phyloP scores from a whole-genome alignment of 2,113 vertebrate genomes.

The Oophaga pumilio region DNA sequence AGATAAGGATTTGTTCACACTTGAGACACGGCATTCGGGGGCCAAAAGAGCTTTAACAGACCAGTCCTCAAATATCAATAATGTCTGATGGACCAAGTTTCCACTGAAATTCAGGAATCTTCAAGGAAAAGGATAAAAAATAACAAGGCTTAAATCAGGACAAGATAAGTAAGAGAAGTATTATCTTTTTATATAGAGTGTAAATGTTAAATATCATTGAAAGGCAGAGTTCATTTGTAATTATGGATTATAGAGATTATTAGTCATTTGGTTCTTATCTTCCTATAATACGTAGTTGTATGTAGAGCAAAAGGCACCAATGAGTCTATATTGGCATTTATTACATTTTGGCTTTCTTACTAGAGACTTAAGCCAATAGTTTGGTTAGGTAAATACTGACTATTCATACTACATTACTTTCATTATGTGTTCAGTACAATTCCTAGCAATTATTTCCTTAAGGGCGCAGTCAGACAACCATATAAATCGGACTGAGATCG shows the following conservation, averaged over 20 bases:
- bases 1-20: too few relatives aligned
- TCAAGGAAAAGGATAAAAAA: not conserved
- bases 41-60: too few relatives aligned
- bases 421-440: conserved; percentile 10
- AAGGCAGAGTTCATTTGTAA: not conserved
- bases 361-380: not conserved
- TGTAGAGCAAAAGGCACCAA: not conserved
- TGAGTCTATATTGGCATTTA: not conserved
- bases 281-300: not conserved
- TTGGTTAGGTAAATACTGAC: conserved; percentile 31
- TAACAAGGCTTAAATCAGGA: not conserved
- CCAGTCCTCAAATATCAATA: too few relatives aligned
- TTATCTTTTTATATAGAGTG: not conserved
- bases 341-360: not conserved
- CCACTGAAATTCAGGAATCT: too few relatives aligned
- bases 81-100: too few relatives aligned
- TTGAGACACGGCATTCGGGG: too few relatives aligned
- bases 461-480: not conserved
- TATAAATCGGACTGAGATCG: too few relatives aligned
- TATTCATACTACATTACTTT: conserved; percentile 30
- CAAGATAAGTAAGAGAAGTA: not conserved
- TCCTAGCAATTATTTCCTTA: conserved; percentile 8
- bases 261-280: not conserved
- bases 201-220: not conserved
- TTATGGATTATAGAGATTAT: not conserved